Conservation (phyloP, 2,888 invertebrate species). For the Globia sparganii region DNA sequence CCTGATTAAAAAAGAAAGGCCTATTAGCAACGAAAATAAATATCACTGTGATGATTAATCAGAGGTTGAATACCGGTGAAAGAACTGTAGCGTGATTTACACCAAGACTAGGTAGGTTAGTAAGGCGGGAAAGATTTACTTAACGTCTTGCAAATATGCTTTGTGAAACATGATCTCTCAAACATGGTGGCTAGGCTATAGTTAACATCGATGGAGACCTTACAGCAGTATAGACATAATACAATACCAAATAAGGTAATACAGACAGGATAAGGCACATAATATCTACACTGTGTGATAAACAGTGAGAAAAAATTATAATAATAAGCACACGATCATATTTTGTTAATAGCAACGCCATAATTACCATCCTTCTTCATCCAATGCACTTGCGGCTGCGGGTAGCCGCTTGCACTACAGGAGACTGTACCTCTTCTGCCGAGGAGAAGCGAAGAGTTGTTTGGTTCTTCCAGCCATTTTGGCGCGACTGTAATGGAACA, state of each 20-base stretch:
- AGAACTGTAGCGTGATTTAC: background rate
- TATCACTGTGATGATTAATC: background rate
- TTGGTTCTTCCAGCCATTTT: slow-evolving; percentile 93
- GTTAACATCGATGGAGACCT: too few species aligned
- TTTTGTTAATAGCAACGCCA: background rate
- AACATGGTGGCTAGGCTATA: background rate
- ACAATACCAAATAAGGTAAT: background rate
- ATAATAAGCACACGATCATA: background rate
- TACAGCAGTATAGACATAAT: background rate
- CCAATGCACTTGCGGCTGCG: slow-evolving; percentile 94
- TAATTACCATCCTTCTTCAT: slow-evolving; percentile 94
- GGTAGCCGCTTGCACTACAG: slow-evolving; percentile 95
- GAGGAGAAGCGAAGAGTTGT: slow-evolving; percentile 93
- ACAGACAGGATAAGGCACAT: background rate
- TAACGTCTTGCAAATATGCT: background rate
- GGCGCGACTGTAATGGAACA: slow-evolving; percentile 92
- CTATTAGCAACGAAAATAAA: background rate
- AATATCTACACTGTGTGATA: background rate
- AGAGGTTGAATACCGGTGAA: background rate
- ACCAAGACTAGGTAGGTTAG: background rate
- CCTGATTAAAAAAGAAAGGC: background rate
- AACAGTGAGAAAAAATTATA: background rate
- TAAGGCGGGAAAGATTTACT: background rate
- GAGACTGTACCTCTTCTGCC: slow-evolving; percentile 93
- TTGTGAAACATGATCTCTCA: background rate